Percentiles rank a stretch among this genome's conserved stretches.
These are phyloP conservation scores for Scaptomyza tumidula DNA, from an alignment of 2,888 invertebrate genomes.

Conservation along the genomic window DNA sequence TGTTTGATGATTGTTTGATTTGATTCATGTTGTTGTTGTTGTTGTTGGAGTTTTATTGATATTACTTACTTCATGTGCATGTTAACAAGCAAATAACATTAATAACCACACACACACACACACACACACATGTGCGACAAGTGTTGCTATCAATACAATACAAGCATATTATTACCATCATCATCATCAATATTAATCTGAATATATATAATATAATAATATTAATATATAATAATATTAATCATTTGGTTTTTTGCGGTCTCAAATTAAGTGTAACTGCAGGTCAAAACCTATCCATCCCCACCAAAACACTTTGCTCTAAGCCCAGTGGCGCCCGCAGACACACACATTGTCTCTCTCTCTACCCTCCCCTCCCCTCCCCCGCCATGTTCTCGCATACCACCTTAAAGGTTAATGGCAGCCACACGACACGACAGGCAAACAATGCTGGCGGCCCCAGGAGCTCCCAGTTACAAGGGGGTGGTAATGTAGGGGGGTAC, in stretches of 20 bases:
- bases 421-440: slow-evolving; percentile 39
- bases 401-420: slow-evolving; percentile 62
- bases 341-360: slow-evolving; percentile 11
- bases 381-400: neutral
- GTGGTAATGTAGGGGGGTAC: neutral
- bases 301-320: neutral
- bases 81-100: slow-evolving; percentile 75
- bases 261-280: slow-evolving; percentile 72
- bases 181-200: slow-evolving; percentile 22
- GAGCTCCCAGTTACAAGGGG: slow-evolving; percentile 13
- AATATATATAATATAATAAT: too few relatives aligned
- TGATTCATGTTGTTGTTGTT: slow-evolving; percentile 1
- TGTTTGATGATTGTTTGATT: slow-evolving; percentile 1
- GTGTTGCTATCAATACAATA: slow-evolving; percentile 71
- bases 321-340: slow-evolving; percentile 7
- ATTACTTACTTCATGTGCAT: slow-evolving; percentile 56
- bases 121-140: slow-evolving; percentile 33
- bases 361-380: neutral
- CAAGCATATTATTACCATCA: slow-evolving; percentile 54
- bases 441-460: slow-evolving; percentile 62
- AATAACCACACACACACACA: slow-evolving; percentile 48
- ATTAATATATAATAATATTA: too few relatives aligned
- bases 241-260: slow-evolving; percentile 5
- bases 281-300: slow-evolving; percentile 59
- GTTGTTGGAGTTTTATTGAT: slow-evolving; percentile 45